Evolutionary conservation across 2,888 invertebrate genomes (phyloP).

Genomic region (Drosophila lacicola): DNA sequence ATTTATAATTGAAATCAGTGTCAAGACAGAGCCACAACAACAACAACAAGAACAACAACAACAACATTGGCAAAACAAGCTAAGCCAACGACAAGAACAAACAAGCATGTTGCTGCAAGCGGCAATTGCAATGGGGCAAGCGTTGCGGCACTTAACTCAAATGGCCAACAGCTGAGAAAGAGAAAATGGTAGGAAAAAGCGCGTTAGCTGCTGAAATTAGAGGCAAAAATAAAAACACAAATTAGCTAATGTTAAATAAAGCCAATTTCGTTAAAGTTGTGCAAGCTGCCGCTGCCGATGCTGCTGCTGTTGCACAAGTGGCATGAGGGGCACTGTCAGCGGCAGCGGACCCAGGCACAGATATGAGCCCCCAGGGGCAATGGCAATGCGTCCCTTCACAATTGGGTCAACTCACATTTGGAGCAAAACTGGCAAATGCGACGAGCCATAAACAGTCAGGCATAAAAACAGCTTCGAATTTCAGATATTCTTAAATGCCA

Average conservation of each 20-base stretch:
- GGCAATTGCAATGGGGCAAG: constrained; percentile 27
- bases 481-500: constrained; percentile 33
- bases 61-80: constrained; percentile 8
- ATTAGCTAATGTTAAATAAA: constrained; percentile 76
- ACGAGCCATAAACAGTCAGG: constrained; percentile 51
- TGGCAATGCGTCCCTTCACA: constrained; percentile 56
- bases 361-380: constrained; percentile 47
- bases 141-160: constrained; percentile 55
- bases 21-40: constrained; percentile 44
- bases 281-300: constrained; percentile 2
- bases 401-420: constrained; percentile 73
- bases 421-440: constrained; percentile 66
- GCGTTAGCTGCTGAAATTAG: constrained; percentile 43
- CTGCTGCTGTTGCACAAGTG: constrained; percentile 1
- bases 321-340: constrained; percentile 7
- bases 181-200: constrained; percentile 12
- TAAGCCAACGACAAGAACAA: neutral
- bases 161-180: constrained; percentile 35
- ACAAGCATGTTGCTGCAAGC: constrained; percentile 22
- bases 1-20: constrained; percentile 79
- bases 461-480: constrained; percentile 52
- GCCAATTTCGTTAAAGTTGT: constrained; percentile 51
- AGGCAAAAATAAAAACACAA: constrained; percentile 54
- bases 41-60: constrained; percentile 7
- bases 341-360: constrained; percentile 26